Evolutionary conservation across 2,113 vertebrate genomes (phyloP), one percentile per base, ranked within the genome.

Genomic region (Hyaena hyaena): DNA sequence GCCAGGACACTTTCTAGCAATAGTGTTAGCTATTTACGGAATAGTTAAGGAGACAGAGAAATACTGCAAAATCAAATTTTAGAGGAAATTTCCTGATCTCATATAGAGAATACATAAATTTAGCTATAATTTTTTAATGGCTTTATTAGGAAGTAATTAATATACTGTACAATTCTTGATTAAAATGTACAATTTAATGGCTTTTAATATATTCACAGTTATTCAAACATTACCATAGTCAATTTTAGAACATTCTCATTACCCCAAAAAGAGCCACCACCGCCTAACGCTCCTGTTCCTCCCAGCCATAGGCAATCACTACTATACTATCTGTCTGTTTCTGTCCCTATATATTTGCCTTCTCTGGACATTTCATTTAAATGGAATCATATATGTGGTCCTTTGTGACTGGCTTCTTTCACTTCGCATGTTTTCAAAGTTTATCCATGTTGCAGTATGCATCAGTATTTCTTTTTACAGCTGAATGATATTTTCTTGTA

Each of bases 31-130:
- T 96, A 95, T 83, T 88, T 80, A 53, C 14, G 35, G 45, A 63
- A 90, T 15, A 86, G 48, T 55, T 73, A 80, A n/a, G 88, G 31
- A 88, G 80, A 69, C 71, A 89, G 1, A 24, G 14, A 90, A 82
- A n/a, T 58, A 96, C 76, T 43, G 50, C 80, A 94, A 94, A 90
- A 39, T 65, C 24, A 94, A 76, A 82, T 77, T 91, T 94, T 86
- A 94, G 85, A 90, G 31, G 63, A 96, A 97, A 94, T 83, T 65
- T 88, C 24, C 79, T 81, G 11, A 89, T 92, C n/a, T 69, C 77
- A 71, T n/a, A 89, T 28, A 86, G 24, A 14, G 82, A 91, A 77
- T 58, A 95, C 9, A 80, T 53, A 83, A 53, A 93, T 61, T 96
- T 63, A 88, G 68, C 43, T 79, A 53, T 66, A 90, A 45, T 86